These are phyloP conservation scores for Lepidonotus clava DNA, from an alignment of 2,888 invertebrate species.

Conservation along the genomic window DNA sequence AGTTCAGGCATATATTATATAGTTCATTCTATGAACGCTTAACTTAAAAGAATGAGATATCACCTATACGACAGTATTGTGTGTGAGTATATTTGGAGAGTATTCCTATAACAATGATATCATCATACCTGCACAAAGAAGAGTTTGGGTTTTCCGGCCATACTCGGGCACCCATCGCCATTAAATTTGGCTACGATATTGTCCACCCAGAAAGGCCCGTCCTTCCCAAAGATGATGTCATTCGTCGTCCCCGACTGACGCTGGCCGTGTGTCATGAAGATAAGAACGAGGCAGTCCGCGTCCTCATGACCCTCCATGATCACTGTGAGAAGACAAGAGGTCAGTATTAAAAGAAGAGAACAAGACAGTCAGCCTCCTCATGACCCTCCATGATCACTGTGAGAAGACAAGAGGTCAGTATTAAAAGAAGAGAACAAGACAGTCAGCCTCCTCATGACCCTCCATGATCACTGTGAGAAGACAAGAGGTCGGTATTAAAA, in stretches of 20 bases:
- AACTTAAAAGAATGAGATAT: too few relatives aligned
- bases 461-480: not conserved
- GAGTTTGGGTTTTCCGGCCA: slow-evolving; percentile 92
- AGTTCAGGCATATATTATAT: too few relatives aligned
- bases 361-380: not conserved
- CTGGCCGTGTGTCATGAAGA: slow-evolving; percentile 7
- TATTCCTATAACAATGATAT: too few relatives aligned
- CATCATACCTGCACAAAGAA: slow-evolving; percentile 87
- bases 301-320: slow-evolving; percentile 17
- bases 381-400: slow-evolving; percentile 14
- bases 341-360: too few relatives aligned
- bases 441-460: not conserved
- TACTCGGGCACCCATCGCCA: slow-evolving; percentile 87
- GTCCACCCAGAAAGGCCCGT: slow-evolving; percentile 8
- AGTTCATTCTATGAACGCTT: too few relatives aligned
- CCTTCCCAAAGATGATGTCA: slow-evolving; percentile 26
- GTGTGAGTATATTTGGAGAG: too few relatives aligned
- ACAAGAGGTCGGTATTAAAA: too few relatives aligned
- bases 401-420: too few relatives aligned
- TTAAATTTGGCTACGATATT: slow-evolving; percentile 81
- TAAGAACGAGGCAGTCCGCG: not conserved
- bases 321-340: not conserved
- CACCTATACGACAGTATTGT: too few relatives aligned
- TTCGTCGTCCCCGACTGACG: not conserved
- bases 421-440: not conserved